These are phyloP conservation scores for Zenarchopterus dispar DNA, from an alignment of 2,797 vertebrate species.

Conservation along the genomic window DNA sequence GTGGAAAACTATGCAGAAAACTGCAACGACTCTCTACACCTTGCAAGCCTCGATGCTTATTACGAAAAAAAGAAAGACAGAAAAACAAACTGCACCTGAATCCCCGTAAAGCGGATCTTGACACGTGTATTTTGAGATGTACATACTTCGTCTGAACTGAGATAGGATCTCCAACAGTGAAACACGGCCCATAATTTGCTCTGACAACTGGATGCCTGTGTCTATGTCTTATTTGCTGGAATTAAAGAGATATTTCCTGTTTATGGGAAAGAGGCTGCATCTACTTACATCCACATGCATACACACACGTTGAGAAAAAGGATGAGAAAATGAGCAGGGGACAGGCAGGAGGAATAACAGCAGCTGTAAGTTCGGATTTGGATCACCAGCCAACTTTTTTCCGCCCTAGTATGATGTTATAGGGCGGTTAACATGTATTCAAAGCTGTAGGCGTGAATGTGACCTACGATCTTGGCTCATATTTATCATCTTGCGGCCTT, in stretches of 20 bases:
- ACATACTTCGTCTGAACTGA: too few relatives aligned
- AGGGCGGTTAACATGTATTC: constrained; percentile 6
- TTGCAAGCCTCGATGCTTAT: constrained; percentile 2
- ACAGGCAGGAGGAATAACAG: not conserved
- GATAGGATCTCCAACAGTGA: constrained; percentile 9
- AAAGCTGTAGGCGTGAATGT: constrained; percentile 7
- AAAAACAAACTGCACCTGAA: too few relatives aligned
- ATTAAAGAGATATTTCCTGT: constrained; percentile 67
- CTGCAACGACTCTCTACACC: constrained; percentile 13
- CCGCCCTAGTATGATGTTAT: constrained; percentile 6
- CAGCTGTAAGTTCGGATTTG: constrained; percentile 34
- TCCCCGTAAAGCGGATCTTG: too few relatives aligned
- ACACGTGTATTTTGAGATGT: too few relatives aligned
- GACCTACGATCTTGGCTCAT: constrained; percentile 21
- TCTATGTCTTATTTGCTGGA: constrained; percentile 37
- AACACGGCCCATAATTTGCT: constrained; percentile 32
- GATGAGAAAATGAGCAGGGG: constrained; percentile 17
- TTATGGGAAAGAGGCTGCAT: constrained; percentile 27
- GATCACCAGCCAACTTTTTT: constrained; percentile 11
- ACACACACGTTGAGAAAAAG: constrained; percentile 28
- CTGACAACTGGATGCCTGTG: constrained; percentile 42
- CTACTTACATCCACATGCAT: constrained; percentile 1
- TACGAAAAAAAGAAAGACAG: constrained; percentile 1
- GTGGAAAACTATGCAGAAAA: constrained; percentile 58
- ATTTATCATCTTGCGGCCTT: not conserved